Base-by-base conservation (phyloP, 2,113 vertebrate genomes). In the Myotis davidii region DNA sequence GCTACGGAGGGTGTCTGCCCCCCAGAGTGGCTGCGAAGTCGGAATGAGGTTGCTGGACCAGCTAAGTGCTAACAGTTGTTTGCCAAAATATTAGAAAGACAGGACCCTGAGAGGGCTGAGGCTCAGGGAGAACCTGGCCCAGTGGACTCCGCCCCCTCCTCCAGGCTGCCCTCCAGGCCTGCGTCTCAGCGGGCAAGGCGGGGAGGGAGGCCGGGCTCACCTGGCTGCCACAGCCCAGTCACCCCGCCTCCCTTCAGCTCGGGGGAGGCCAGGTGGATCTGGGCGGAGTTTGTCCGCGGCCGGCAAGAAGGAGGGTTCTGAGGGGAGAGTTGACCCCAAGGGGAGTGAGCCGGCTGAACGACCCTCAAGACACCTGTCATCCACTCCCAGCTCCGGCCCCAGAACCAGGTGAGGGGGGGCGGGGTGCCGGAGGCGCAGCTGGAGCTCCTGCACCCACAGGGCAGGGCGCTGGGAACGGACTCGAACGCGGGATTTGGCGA, bases 361-460 rank as follows among this genome's bases (percentile, higher is more conserved):
- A 12, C 10, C 70, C 13, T 25, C 0, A 6, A 56, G 69, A 10
- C 27, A 3, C 77, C 11, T 17, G 25, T 4, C 27, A 0, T n/a
- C 27, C 6, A 1, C 50, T 9, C 13, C 52, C 27, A 2, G 8
- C 1, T 34, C 39, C 39, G 37, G 37, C 37, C 52, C 76, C 59
- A 59, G 42, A 17, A 87, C 39, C 79, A 94, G 92, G 95, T 96
- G 25, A 96, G n/a, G n/a, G n/a, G n/a, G n/a, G n/a, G 94, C 52
- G n/a, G 13, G 13, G 21, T 0, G 14, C 27, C 27, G 18, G 56
- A 7, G 54, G 54, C 52, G 54, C 54, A 56, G 21, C 20, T 8
- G 6, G 48, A 3, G 54, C 20, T 56, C 48, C 3, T 14, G 48
- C 48, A 50, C 20, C 52, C 20, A 20, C 54, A 9, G 11, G 12